Base-by-base conservation (phyloP, 2,797 vertebrate genomes). In the Botia almorhae region DNA sequence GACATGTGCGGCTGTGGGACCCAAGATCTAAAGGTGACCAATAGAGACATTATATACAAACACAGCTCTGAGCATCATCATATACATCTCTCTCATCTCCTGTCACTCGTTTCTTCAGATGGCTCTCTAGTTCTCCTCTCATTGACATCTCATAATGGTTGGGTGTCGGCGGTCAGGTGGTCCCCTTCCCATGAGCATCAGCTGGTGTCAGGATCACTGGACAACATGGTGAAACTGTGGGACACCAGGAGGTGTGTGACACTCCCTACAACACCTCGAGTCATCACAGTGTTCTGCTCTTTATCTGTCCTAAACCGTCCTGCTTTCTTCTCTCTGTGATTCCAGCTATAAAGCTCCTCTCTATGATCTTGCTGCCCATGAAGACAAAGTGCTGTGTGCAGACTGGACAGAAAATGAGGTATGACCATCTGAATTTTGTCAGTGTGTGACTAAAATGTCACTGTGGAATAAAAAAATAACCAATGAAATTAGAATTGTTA, bases 171-270 rank as follows among this genome's bases (percentile, higher is more conserved):
- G 0, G 95, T 99, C 36, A 96, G 96, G 87, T 99, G 98, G 98
- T 95, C 97, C 65, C 96, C 97, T 93, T 93, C 94, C 0, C 93
- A 98, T 0, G 96, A 98, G 83, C 95, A 99, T 81, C 98, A 99
- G 89, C 91, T 99, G 43, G 92, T 99, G 77, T 99, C 98, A 0
- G 97, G 97, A 53, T 99, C 98, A 86, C 91, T 99, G 23, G 98
- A 99, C 94, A 97, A 97, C 83, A 82, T 98, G 71, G 97, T 99
- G 43, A 99, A 99, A 87, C 94, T 99, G 19, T 99, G 98, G 98
- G 98, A 99, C 91, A 97, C 93, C 48, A 96, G 98, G 86, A 99
- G 97, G 98, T 99, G 50, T 50, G 90, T 85, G 56, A 36, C n/a
- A 71, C 6, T 7, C n/a, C 12, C 36, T 33, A 33, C 33, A 33